Evolutionary conservation across 53 echinoderm and acorn worm genomes (phyloP), one percentile per base, ranked within the genome.

Genomic region (Mesocentrotus franciscanus): DNA sequence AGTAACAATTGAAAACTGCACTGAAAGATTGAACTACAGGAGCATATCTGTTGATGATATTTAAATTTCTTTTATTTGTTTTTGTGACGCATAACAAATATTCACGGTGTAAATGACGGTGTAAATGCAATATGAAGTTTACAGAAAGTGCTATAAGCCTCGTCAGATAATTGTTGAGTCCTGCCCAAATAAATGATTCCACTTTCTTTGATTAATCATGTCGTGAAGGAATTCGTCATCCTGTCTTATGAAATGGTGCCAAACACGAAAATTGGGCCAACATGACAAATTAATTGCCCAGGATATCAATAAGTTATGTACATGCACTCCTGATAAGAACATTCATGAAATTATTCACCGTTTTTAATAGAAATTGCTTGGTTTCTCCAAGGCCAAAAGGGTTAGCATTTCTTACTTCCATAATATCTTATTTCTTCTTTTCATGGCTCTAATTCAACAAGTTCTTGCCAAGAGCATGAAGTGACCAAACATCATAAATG

Each of bases 131-230:
- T 49, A 7, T 49, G 6, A 49, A 49, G 5, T 49, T 49, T 49
- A 49, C 49, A 49, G 49, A 49, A 71, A 26, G 29, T 0, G 49
- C 20, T 36, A 32, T 76, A 12, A 81, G 8, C 5, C 36, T 33
- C 36, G 16, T 81, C 18, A 7, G 17, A 81, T 58, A 11, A 84
- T 42, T 42, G 0, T 84, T 84, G 22, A 84, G n/a, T 58, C 58
- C 87, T 87, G 87, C 26, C 87, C 87, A 87, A 87, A 11, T n/a
- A 1, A 13, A 59, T 87, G 87, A 58, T 87, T 87, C 27, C 87
- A 87, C 87, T 87, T 87, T 58, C 87, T 87, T 58, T 87, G 56
- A 87, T 87, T 87, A 87, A 87, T 87, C 27, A 87, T 58, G 58
- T 57, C 29, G 87, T 87, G n/a, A 15, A 87, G 18, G 57, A 87